Evolutionary conservation across 2,888 invertebrate species (phyloP).

Genomic region (Alentia gelatinosa): DNA sequence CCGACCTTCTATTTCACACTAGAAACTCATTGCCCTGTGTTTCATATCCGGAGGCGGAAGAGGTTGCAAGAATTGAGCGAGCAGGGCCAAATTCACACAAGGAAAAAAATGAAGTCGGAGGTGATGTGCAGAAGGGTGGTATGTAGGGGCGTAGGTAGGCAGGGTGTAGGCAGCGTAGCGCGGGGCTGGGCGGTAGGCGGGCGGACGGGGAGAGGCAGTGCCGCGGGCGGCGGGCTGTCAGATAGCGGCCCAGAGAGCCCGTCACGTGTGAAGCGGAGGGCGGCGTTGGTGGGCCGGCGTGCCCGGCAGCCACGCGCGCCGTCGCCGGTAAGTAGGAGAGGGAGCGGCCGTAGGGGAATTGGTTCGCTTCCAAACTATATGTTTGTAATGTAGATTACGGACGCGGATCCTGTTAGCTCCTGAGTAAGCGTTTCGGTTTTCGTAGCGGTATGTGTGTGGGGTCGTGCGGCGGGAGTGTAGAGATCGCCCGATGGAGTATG

Average conservation of each 20-base stretch:
- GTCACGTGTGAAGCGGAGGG: slow-evolving; percentile 7
- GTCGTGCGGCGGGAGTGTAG: no score
- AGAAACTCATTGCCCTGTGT: not conserved
- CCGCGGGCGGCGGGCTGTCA: slow-evolving; percentile 26
- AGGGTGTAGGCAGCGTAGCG: not conserved
- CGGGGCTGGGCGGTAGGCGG: not conserved
- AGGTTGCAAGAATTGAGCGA: not conserved
- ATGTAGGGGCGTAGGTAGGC: not conserved
- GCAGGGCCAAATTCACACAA: not conserved
- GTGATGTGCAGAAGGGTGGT: not conserved
- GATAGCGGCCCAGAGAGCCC: not conserved
- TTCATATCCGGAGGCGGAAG: not conserved
- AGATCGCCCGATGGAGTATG: not conserved
- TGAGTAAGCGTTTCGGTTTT: not conserved
- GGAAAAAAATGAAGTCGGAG: not conserved
- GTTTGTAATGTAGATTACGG: slow-evolving; percentile 47
- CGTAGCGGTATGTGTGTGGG: not conserved
- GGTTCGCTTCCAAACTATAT: not conserved
- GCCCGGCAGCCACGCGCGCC: slow-evolving; percentile 18
- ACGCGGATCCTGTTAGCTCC: not conserved
- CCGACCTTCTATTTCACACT: not conserved
- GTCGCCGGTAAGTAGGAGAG: not conserved
- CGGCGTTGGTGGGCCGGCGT: slow-evolving; percentile 8
- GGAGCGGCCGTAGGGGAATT: not conserved
- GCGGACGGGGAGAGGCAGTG: not conserved